phyloP scores from a whole-genome alignment of 2,113 vertebrate species.

The Butorides virescens region DNA sequence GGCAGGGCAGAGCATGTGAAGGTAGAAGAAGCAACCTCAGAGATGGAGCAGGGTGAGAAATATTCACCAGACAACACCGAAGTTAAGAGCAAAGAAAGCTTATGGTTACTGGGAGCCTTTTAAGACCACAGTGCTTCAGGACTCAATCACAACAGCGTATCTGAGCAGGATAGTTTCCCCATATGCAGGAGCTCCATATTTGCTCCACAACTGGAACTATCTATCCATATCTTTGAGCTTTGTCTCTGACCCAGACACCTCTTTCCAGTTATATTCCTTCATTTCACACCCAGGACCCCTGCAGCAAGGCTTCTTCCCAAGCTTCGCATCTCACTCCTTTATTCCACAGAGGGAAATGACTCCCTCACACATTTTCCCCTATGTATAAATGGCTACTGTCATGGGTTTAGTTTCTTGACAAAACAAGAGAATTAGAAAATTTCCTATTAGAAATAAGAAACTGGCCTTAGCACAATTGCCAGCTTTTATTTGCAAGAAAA shows the following conservation, averaged over 20 bases:
- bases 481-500: background rate
- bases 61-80: background rate
- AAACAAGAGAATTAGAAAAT: background rate
- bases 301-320: background rate
- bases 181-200: background rate
- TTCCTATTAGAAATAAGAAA: background rate
- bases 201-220: background rate
- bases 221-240: background rate
- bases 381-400: background rate
- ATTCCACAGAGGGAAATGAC: background rate
- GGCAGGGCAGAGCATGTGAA: background rate
- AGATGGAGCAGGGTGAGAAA: background rate
- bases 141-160: background rate
- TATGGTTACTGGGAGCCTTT: background rate
- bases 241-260: background rate
- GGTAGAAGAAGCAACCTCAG: background rate
- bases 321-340: background rate
- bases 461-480: background rate
- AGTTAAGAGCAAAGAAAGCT: background rate
- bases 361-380: fast-evolving
- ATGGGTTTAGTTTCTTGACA: background rate
- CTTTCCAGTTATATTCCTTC: background rate
- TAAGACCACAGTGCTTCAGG: background rate
- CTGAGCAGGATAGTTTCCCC: background rate
- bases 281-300: background rate